phyloP scores from a whole-genome alignment of 2,797 vertebrate genomes.

The Lepilemur ruficaudatus region DNA sequence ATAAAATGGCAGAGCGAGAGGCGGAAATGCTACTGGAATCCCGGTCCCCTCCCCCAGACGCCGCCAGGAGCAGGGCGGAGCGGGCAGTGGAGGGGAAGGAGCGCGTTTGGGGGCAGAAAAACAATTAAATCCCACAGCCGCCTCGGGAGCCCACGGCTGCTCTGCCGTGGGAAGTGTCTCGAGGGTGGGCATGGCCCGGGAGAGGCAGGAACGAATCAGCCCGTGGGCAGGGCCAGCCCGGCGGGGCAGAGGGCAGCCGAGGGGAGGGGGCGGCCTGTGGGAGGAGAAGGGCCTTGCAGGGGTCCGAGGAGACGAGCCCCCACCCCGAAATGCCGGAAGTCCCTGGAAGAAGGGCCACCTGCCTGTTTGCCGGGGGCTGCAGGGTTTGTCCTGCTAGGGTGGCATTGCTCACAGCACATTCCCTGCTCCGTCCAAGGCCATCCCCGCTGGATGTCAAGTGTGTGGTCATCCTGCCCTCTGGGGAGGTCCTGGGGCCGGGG shows the following conservation, averaged over 20 bases:
- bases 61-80: not conserved
- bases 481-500: not conserved
- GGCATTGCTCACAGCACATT: fast-evolving
- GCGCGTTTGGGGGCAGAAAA: not conserved
- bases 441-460: not conserved
- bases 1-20: constrained; percentile 45
- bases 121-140: constrained; percentile 1
- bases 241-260: not conserved
- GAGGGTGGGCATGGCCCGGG: not conserved
- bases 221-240: too few relatives aligned
- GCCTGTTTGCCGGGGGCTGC: not conserved
- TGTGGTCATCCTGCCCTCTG: not conserved
- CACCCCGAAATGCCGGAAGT: fast-evolving
- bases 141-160: not conserved
- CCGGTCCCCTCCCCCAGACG: not conserved
- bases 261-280: not conserved
- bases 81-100: not conserved
- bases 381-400: not conserved
- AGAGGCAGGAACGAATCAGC: not conserved
- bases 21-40: constrained; percentile 25
- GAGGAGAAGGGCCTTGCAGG: not conserved
- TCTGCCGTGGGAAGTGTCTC: not conserved
- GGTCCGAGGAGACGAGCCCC: fast-evolving
- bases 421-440: fast-evolving
- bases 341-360: fast-evolving